Evolutionary conservation across 2,888 invertebrate genomes (phyloP).

Genomic region (Sarcophaga subvicina): DNA sequence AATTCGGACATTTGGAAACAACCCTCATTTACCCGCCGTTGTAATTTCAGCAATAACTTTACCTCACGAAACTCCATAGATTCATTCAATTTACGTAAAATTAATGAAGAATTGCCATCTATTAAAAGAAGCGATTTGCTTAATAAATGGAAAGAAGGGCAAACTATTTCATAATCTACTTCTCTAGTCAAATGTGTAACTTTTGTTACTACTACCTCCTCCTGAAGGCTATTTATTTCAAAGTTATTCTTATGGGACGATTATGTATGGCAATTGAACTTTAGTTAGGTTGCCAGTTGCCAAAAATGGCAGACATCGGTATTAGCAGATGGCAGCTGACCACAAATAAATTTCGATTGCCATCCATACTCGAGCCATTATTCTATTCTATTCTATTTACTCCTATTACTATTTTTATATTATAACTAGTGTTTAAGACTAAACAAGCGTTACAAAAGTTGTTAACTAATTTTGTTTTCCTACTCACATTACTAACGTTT

Average conservation of each 20-base stretch:
- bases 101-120: constrained; percentile 74
- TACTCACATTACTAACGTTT: neutral
- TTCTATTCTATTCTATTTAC: neutral
- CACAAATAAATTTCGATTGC: too few species aligned
- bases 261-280: too few species aligned
- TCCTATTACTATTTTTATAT: constrained; percentile 11
- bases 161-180: constrained; percentile 70
- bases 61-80: constrained; percentile 59
- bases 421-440: constrained; percentile 19
- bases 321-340: too few species aligned
- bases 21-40: constrained; percentile 44
- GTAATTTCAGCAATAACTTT: constrained; percentile 9
- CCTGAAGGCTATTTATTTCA: constrained; percentile 25
- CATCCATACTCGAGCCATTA: too few species aligned
- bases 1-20: constrained; percentile 58
- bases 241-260: neutral
- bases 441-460: constrained; percentile 21
- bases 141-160: constrained; percentile 73
- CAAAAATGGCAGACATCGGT: too few species aligned
- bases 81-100: constrained; percentile 74
- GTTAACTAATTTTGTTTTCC: constrained; percentile 21
- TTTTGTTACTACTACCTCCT: constrained; percentile 13
- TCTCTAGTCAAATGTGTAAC: constrained; percentile 6
- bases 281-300: too few species aligned
- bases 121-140: constrained; percentile 73